A percentile compares a stretch with the other conserved stretches of the same genome.
Evolutionary conservation across 2,113 vertebrate genomes (phyloP).

Genomic region (Poeciliopsis retropinna): DNA sequence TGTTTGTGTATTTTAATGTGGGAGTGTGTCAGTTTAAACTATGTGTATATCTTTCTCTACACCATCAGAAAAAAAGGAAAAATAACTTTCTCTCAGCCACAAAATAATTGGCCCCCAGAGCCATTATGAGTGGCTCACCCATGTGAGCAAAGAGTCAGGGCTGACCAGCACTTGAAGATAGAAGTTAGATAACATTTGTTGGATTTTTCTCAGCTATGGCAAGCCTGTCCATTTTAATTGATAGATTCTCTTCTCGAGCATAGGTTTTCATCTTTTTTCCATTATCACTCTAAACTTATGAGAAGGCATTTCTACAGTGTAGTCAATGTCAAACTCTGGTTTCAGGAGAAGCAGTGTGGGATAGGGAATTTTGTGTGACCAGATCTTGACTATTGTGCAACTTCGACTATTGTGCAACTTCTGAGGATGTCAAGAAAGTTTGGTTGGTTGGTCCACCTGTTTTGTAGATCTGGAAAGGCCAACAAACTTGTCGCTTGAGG

Average conservation of each 20-base stretch:
- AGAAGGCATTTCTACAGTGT: not conserved
- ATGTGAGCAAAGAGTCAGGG: slow-evolving; percentile 53
- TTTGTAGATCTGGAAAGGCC: not conserved
- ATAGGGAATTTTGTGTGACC: no score
- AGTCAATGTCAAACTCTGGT: not conserved
- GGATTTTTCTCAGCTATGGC: not conserved
- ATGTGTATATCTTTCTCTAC: slow-evolving; percentile 40
- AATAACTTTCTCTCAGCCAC: slow-evolving; percentile 54
- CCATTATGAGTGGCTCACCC: slow-evolving; percentile 49
- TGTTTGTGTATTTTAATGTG: slow-evolving; percentile 10
- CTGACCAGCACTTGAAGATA: slow-evolving; percentile 59
- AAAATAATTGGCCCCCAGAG: slow-evolving; percentile 74
- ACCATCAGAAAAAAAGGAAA: slow-evolving; percentile 49
- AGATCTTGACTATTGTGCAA: not conserved
- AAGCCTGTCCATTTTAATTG: not conserved
- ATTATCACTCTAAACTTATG: not conserved
- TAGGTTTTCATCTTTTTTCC: not conserved
- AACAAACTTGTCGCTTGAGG: not conserved
- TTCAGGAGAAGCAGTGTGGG: not conserved
- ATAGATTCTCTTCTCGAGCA: not conserved
- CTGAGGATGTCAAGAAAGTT: not conserved
- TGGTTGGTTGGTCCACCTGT: not conserved
- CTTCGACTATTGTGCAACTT: not conserved
- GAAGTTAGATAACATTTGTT: slow-evolving; percentile 22
- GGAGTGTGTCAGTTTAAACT: slow-evolving; percentile 18